These are phyloP conservation scores for Scaptomyza tumidula DNA, from an alignment of 2,888 invertebrate species.

Conservation along the genomic window DNA sequence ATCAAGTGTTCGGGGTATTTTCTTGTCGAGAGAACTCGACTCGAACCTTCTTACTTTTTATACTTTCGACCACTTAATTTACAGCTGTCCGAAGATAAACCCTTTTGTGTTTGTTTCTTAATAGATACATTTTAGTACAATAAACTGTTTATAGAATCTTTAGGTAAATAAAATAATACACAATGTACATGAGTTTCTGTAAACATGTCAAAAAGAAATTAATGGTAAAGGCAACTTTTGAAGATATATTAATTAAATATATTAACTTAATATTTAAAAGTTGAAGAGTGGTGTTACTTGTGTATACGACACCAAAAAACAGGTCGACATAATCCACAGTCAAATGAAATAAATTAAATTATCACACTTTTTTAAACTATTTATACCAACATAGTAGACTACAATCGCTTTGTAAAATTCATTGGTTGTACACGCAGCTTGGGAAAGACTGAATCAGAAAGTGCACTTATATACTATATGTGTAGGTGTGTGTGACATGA, in stretches of 20 bases:
- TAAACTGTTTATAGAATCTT: not conserved
- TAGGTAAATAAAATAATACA: conserved; percentile 5
- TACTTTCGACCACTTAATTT: no score
- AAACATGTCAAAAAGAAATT: not conserved
- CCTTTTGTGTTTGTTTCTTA: no score
- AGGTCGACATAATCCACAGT: not conserved
- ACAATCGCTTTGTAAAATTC: conserved; percentile 12
- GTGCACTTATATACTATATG: conserved; percentile 7
- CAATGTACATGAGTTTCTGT: not conserved
- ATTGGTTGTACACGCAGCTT: conserved; percentile 37
- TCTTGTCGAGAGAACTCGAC: no score
- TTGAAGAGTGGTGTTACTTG: not conserved
- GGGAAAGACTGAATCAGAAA: conserved; percentile 36
- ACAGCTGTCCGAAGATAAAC: no score
- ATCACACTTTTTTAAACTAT: conserved; percentile 15
- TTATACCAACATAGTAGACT: not conserved
- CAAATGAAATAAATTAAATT: conserved; percentile 34
- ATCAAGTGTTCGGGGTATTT: no score
- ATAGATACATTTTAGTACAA: no score
- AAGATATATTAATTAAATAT: no score
- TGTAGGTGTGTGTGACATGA: conserved; percentile 4
- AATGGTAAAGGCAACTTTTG: not conserved
- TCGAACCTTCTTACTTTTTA: no score
- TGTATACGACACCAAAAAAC: not conserved
- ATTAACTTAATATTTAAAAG: no score